A percentile compares a stretch with the other conserved stretches of the same genome.
Conservation (phyloP, 2,888 invertebrate species). For the Willowsia nigromaculata region DNA sequence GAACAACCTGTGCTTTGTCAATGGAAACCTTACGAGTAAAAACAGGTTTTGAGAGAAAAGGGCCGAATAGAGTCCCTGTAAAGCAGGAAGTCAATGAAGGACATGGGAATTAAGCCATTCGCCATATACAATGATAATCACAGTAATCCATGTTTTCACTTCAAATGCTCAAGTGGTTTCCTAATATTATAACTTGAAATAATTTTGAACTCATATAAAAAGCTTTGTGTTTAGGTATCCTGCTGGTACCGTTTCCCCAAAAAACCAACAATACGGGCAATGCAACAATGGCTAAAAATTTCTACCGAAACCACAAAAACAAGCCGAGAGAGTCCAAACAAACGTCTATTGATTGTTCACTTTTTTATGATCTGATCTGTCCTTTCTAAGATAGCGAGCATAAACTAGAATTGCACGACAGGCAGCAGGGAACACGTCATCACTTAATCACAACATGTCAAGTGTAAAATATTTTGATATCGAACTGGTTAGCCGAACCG, state of each 20-base stretch:
- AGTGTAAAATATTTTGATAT: slow-evolving; percentile 17
- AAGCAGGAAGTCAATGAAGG: slow-evolving; percentile 47
- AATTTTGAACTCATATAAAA: neutral
- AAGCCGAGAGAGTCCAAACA: neutral
- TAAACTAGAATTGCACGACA: neutral
- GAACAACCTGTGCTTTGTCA: neutral
- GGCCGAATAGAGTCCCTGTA: neutral
- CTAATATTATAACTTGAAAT: neutral
- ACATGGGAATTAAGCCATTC: slow-evolving; percentile 16
- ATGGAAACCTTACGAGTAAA: neutral
- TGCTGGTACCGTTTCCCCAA: neutral
- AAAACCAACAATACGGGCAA: neutral
- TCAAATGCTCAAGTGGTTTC: neutral
- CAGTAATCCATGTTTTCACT: neutral
- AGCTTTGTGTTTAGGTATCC: slow-evolving; percentile 1
- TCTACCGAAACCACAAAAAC: slow-evolving; percentile 7
- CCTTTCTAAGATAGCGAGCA: neutral
- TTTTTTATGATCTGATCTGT: neutral
- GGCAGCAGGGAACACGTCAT: slow-evolving; percentile 3
- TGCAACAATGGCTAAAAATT: neutral
- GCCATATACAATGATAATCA: neutral
- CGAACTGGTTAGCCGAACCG: neutral
- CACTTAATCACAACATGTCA: neutral
- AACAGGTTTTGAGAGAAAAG: slow-evolving; percentile 1
- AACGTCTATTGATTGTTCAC: slow-evolving; percentile 7